Evolutionary conservation across 2,888 invertebrate species (phyloP).

Genomic region (Mesochorus sp.): DNA sequence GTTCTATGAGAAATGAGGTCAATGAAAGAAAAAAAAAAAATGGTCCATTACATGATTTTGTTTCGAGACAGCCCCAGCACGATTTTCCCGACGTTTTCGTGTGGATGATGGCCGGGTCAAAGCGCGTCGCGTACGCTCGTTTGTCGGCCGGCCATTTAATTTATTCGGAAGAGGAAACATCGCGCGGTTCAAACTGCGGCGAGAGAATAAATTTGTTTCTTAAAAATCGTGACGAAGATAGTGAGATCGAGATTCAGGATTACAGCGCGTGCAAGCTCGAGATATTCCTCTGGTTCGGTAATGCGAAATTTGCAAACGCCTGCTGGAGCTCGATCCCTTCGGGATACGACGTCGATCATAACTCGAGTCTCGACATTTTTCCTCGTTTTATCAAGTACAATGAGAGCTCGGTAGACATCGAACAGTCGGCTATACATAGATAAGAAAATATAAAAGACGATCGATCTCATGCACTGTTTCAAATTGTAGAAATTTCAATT

Average conservation of each 20-base stretch:
- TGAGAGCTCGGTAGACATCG: slow-evolving; percentile 69
- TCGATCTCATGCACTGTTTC: not conserved
- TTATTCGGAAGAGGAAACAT: slow-evolving; percentile 81
- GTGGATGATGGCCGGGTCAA: slow-evolving; percentile 84
- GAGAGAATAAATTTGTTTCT: slow-evolving; percentile 77
- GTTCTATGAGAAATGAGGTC: slow-evolving; percentile 63
- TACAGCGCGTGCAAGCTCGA: slow-evolving; percentile 76
- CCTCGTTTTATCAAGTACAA: slow-evolving; percentile 76
- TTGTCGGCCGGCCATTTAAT: slow-evolving; percentile 82
- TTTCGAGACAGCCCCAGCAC: slow-evolving; percentile 83
- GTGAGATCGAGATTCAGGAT: slow-evolving; percentile 56
- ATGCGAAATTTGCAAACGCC: slow-evolving; percentile 69
- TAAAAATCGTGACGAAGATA: slow-evolving; percentile 65
- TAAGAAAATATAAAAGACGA: slow-evolving; percentile 62
- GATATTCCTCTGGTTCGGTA: slow-evolving; percentile 78
- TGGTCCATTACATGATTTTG: no score
- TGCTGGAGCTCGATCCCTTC: slow-evolving; percentile 78
- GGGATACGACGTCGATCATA: slow-evolving; percentile 74
- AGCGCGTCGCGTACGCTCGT: slow-evolving; percentile 83
- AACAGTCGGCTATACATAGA: not conserved
- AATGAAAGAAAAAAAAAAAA: not conserved
- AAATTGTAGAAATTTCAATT: slow-evolving; percentile 84
- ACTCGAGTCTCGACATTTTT: slow-evolving; percentile 68
- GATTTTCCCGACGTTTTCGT: slow-evolving; percentile 84
- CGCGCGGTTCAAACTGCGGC: slow-evolving; percentile 83